Percentiles rank a stretch among this genome's conserved stretches.
Conservation (phyloP, 2,113 vertebrate species). For the Nyctibius bracteatus region DNA sequence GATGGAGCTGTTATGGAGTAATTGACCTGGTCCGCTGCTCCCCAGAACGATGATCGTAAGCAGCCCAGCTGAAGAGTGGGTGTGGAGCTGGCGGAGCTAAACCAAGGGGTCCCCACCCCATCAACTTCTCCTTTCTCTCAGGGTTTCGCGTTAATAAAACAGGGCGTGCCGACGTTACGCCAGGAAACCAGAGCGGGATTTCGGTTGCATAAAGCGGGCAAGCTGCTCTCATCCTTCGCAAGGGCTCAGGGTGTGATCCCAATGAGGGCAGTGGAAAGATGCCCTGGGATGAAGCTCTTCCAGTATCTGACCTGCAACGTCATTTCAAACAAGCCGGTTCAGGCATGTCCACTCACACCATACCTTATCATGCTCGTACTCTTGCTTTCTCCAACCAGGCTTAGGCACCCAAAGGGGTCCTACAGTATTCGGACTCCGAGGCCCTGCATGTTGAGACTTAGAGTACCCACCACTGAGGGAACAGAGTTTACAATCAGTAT, state of each 20-base stretch:
- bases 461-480: neutral
- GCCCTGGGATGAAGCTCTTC: neutral
- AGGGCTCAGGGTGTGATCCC: neutral
- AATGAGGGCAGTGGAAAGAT: neutral
- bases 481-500: neutral
- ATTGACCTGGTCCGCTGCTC: neutral
- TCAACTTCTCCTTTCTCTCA: neutral
- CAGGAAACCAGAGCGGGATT: neutral
- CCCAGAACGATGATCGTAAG: neutral
- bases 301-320: fast-evolving
- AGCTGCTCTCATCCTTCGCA: neutral
- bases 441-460: fast-evolving
- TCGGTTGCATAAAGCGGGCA: neutral
- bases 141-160: neutral
- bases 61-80: slow-evolving; percentile 46
- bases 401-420: neutral
- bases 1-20: neutral
- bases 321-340: neutral
- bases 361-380: fast-evolving
- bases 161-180: neutral
- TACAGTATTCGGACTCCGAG: fast-evolving
- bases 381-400: neutral
- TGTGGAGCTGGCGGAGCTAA: neutral
- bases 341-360: neutral
- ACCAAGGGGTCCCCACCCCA: slow-evolving; percentile 37